Conservation (phyloP, 2,888 invertebrate species). For the Chloroclystis v-ata region DNA sequence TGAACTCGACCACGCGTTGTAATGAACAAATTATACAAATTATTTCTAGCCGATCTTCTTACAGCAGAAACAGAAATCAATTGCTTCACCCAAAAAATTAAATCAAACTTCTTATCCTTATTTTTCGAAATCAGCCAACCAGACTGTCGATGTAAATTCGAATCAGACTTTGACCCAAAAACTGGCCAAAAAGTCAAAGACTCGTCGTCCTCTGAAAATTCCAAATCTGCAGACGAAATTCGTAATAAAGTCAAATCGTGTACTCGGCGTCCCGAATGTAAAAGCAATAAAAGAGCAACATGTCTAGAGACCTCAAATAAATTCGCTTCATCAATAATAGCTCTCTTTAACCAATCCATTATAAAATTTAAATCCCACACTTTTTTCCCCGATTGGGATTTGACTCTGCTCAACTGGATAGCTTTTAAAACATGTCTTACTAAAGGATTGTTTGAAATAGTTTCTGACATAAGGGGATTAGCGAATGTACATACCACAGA, state of each 20-base stretch:
- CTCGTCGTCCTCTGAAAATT: neutral
- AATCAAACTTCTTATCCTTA: neutral
- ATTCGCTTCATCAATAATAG: neutral
- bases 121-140: conserved; percentile 1
- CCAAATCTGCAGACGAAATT: neutral
- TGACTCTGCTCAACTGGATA: neutral
- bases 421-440: neutral
- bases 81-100: neutral
- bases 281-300: neutral
- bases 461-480: neutral
- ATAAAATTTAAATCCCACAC: neutral
- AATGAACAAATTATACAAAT: neutral
- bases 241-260: conserved; percentile 7
- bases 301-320: conserved; percentile 3
- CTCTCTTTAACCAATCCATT: neutral
- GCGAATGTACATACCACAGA: neutral
- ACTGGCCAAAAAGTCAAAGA: conserved; percentile 4
- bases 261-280: conserved; percentile 1
- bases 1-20: neutral
- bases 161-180: conserved; percentile 9
- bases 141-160: neutral
- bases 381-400: neutral
- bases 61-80: neutral
- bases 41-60: neutral
- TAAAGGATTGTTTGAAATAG: neutral